Conservation (phyloP, 2,888 invertebrate species). For the Aporophyla lueneburgensis region DNA sequence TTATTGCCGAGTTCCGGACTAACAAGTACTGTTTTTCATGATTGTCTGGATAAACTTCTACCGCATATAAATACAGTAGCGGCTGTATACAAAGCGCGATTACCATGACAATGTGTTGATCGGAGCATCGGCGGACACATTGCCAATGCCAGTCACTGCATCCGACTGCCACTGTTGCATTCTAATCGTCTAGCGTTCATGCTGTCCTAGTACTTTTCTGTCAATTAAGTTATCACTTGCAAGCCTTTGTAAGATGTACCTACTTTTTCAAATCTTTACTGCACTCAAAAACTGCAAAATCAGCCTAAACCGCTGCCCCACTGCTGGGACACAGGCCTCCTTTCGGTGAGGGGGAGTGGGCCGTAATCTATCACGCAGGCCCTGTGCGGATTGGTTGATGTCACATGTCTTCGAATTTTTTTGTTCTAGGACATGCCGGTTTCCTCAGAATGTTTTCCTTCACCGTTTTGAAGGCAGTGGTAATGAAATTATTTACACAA, state of each 20-base stretch:
- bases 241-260: not conserved
- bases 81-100: slow-evolving; percentile 27
- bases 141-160: slow-evolving; percentile 45
- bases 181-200: not conserved
- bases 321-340: too few relatives aligned
- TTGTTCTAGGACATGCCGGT: too few relatives aligned
- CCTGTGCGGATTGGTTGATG: too few relatives aligned
- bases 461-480: too few relatives aligned
- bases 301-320: too few relatives aligned
- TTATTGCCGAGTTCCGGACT: not conserved
- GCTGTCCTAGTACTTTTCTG: slow-evolving; percentile 2
- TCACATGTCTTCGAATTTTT: too few relatives aligned
- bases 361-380: too few relatives aligned
- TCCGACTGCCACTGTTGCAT: not conserved
- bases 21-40: slow-evolving; percentile 9
- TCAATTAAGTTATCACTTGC: not conserved
- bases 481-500: too few relatives aligned
- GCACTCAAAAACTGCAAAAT: not conserved
- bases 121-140: slow-evolving; percentile 21
- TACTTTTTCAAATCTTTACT: not conserved
- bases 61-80: not conserved
- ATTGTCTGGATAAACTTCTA: not conserved
- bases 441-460: too few relatives aligned
- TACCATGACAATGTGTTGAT: slow-evolving; percentile 40
- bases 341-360: too few relatives aligned